Base-by-base conservation (phyloP, 2,113 vertebrate genomes). In the Nyctibius bracteatus region DNA sequence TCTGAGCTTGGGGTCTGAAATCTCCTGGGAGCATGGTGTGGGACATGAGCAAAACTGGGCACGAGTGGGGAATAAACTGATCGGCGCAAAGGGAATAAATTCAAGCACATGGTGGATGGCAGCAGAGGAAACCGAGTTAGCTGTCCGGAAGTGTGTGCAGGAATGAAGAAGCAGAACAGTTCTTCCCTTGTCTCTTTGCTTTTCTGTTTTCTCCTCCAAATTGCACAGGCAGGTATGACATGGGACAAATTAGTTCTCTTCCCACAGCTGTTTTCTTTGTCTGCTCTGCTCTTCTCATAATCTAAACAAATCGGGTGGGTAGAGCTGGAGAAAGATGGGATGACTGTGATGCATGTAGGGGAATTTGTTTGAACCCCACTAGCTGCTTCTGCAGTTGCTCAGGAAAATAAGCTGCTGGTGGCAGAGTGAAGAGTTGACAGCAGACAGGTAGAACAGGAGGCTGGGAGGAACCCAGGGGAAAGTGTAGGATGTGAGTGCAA, bases 311-410 rank as follows among this genome's bases (percentile, higher is more conserved):
- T 65, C 23, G 3, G 30, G 10, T 31, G 39, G 61, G 68, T 5
- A 67, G 65, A 24, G 61, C n/a, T 93, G 85, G 33, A 67, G 47
- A n/a, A 55, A 9, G 47, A 18, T 21, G 65, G 14, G n/a, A 6
- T 15, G 68, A 3, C 44, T 23, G 19, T n/a, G 75, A 27, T 43
- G 35, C 5, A 1, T 0, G 0, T 12, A n/a, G 37, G n/a, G 22
- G 39, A 49, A 33, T 51, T 35, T 5, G 9, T 71, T 6, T 84
- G 49, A 43, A 24, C 49, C 24, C 31, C 31, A 2, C 24, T 71
- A n/a, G 19, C 57, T 72, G 28, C 47, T 68, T 12, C 52, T 85
- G 39, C 21, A 18, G 1, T 16, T 23, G 23, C 67, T 39, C 12
- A 39, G 70, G 43, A 66, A 3, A 28, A 17, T 0, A 14, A 62